Evolutionary conservation across 2,797 vertebrate species (phyloP), one percentile per base, ranked within the genome.

Genomic region (Perodicticus potto): DNA sequence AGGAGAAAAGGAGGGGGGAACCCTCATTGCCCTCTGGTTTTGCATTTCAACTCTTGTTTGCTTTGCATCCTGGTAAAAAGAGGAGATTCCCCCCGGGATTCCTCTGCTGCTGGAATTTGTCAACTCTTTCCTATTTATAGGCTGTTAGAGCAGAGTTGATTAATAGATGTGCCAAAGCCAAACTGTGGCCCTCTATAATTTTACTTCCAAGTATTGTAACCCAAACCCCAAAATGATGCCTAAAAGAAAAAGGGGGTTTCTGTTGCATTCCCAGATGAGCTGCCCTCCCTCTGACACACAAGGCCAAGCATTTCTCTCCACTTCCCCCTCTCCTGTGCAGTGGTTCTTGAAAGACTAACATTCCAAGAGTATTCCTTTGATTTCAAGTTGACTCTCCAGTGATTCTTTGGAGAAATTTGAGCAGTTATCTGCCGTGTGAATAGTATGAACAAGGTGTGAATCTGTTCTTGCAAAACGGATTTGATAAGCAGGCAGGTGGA

Each of bases 391-490:
- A 49, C 85, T 67, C 29, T 70, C 7, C n/a, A 22, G 32, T 67
- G 61, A 81, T 69, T 74, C 25, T 7, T 11, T 61, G 67, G 49
- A 80, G n/a, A 53, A 45, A 74, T 85, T 61, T 43, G 70, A 92
- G 55, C 34, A 83, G 8, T 53, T n/a, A 3, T 34, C 22, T 55
- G 27, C 63, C 78, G 72, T 14, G 19, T 76, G 23, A 57, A 13
- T 86, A 55, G 23, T 65, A 13, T 86, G 61, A 45, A 69, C 70
- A 61, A 86, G 40, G 61, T 80, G 89, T 32, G 22, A 27, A 69
- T 76, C 55, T 70, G n/a, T 61, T 85, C 34, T 89, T 94, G n/a
- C 49, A 73, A 63, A 78, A 61, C n/a, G 37, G 6, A 76, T 93
- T 90, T 67, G 43, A 72, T 32, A 72, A 87, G 32, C 43, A 13